Evolutionary conservation across 2,113 vertebrate species (phyloP).

Genomic region (Gracilinanus agilis): DNA sequence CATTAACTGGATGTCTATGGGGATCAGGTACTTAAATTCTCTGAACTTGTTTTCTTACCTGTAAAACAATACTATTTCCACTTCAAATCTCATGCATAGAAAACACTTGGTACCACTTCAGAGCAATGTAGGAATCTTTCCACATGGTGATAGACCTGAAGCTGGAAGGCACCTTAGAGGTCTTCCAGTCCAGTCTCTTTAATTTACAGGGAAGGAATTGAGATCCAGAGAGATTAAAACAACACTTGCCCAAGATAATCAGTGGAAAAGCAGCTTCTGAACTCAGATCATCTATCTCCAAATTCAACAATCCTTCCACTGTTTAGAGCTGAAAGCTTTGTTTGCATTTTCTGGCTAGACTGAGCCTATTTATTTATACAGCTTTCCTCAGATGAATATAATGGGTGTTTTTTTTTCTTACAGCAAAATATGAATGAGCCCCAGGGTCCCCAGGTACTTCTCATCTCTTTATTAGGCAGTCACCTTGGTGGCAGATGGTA

Average conservation of each 20-base stretch:
- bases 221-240: neutral
- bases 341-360: neutral
- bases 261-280: neutral
- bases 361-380: neutral
- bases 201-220: neutral
- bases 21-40: too few relatives aligned
- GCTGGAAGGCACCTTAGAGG: too few relatives aligned
- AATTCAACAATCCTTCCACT: neutral
- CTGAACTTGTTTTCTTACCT: too few relatives aligned
- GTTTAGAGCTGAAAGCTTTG: neutral
- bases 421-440: neutral
- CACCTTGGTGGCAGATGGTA: constrained; percentile 76
- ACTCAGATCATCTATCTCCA: neutral
- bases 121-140: too few relatives aligned
- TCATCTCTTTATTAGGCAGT: constrained; percentile 61
- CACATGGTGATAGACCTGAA: too few relatives aligned
- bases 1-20: too few relatives aligned
- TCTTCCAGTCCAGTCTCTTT: too few relatives aligned
- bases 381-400: neutral
- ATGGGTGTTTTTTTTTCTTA: neutral
- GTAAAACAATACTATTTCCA: too few relatives aligned
- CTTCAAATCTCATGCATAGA: too few relatives aligned
- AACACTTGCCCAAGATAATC: too few relatives aligned
- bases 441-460: neutral
- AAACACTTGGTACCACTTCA: too few relatives aligned